Evolutionary conservation across 2,797 vertebrate genomes (phyloP), one percentile per base, ranked within the genome.

Genomic region (Prionace glauca): DNA sequence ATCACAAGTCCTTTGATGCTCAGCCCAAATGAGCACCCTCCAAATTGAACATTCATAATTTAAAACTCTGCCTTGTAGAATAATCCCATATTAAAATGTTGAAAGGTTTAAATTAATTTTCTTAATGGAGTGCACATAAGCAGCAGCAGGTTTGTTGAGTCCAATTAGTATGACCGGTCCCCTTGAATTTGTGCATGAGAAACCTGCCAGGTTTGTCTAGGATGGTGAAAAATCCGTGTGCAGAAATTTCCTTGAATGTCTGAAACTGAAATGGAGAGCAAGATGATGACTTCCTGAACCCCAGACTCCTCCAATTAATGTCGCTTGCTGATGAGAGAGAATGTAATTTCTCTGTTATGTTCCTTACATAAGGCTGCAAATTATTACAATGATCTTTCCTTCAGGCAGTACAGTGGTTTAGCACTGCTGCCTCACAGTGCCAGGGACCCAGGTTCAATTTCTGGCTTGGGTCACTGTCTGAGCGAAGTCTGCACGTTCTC

Each of bases 191-290:
- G 32, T 92, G 62, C 60, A 67, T 67, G 62, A 67, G 62, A 67
- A 92, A 67, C 41, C 60, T 67, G 90, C 90, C 90, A 92, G 67
- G 18, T 67, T 92, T 92, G 32, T n/a, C n/a, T 92, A 36, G 88
- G 88, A n/a, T 36, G 20, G 24, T 2, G 8, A 92, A 65, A 1
- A 18, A 67, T 67, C 32, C n/a, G 11, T 67, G 22, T 67, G 67
- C 20, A 67, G 32, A 91, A 67, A 67, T n/a, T 36, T 91, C 29
- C 67, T 92, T 11, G 2, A 22, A 36, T 92, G 50, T 32, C 50
- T 14, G 45, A 56, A 87, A 45, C 84, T 87, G 22, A 56, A 88
- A 29, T 56, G 26, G 60, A 36, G 12, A 88, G 16, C 5, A 88
- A 60, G 60, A 60, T 60, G 11, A 36, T 36, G 29, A 65, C 32